phyloP scores from a whole-genome alignment of 2,888 invertebrate genomes.

The Thymelicus lineola region DNA sequence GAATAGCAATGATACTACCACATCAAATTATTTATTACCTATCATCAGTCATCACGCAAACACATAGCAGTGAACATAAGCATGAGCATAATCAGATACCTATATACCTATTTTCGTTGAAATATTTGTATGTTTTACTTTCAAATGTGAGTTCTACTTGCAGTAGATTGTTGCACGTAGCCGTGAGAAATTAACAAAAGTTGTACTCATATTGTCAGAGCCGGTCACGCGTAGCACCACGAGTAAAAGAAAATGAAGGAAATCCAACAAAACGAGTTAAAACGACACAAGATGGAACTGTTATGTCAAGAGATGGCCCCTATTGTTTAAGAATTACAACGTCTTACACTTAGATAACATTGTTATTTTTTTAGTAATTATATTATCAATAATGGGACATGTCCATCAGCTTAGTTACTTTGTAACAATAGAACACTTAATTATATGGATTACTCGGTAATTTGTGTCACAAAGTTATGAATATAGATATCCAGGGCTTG shows the following conservation, averaged over 20 bases:
- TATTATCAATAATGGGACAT: not conserved
- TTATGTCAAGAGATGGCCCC: slow-evolving; percentile 55
- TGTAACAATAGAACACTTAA: slow-evolving; percentile 1
- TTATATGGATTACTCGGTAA: not conserved
- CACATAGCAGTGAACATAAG: too few relatives aligned
- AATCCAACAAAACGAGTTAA: slow-evolving; percentile 47
- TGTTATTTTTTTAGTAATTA: slow-evolving; percentile 26
- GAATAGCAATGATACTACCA: too few relatives aligned
- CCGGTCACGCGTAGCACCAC: slow-evolving; percentile 43
- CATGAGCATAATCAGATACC: too few relatives aligned
- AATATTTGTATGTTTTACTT: too few relatives aligned
- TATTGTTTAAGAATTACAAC: slow-evolving; percentile 40
- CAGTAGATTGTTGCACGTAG: too few relatives aligned
- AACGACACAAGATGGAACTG: slow-evolving; percentile 63
- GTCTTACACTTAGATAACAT: slow-evolving; percentile 22
- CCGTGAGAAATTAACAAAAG: too few relatives aligned
- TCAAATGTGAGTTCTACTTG: too few relatives aligned
- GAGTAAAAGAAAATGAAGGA: slow-evolving; percentile 51
- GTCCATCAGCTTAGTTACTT: not conserved
- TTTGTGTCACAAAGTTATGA: slow-evolving; percentile 7
- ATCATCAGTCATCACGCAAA: too few relatives aligned
- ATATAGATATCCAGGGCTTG: not conserved
- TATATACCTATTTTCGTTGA: too few relatives aligned
- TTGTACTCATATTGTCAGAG: not conserved
- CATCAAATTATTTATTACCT: too few relatives aligned